A percentile compares a stretch with the other conserved stretches of the same genome.
Conservation (phyloP, 2,888 invertebrate genomes). For the Limnephilus rhombicus region DNA sequence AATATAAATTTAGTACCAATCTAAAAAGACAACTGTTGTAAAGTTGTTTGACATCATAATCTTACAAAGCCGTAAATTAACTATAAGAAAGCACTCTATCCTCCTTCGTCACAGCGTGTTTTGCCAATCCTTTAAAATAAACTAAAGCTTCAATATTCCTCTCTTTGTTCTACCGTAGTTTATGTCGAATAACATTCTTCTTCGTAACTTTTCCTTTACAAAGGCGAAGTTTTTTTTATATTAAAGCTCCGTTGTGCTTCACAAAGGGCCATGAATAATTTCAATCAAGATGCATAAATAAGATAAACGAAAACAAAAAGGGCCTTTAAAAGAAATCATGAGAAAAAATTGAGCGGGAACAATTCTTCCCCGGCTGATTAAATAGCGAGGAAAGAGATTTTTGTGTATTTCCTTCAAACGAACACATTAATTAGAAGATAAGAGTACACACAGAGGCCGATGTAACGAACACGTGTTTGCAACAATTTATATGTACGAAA, state of each 20-base stretch:
- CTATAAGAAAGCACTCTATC: background rate
- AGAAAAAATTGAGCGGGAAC: constrained; percentile 36
- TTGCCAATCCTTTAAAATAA: background rate
- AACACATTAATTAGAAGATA: background rate
- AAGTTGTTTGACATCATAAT: background rate
- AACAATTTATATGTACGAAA: background rate
- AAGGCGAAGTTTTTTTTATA: constrained; percentile 38
- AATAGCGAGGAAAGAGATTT: background rate
- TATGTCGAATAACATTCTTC: constrained; percentile 19
- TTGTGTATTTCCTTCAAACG: background rate
- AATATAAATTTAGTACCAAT: background rate
- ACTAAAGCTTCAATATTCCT: constrained; percentile 12
- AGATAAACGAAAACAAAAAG: constrained; percentile 62
- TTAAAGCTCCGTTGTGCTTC: constrained; percentile 40
- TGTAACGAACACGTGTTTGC: background rate
- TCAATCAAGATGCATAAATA: constrained; percentile 66
- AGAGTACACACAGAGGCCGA: background rate
- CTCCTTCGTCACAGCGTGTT: background rate
- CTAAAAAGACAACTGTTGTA: background rate
- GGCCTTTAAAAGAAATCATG: constrained; percentile 40
- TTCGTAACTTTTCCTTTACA: constrained; percentile 31
- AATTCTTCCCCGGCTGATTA: background rate
- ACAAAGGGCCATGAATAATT: constrained; percentile 66
- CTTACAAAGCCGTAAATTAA: background rate
- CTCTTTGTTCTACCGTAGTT: constrained; percentile 21